Evolutionary conservation across 2,797 vertebrate genomes (phyloP).

Genomic region (Phalanger gymnotis): DNA sequence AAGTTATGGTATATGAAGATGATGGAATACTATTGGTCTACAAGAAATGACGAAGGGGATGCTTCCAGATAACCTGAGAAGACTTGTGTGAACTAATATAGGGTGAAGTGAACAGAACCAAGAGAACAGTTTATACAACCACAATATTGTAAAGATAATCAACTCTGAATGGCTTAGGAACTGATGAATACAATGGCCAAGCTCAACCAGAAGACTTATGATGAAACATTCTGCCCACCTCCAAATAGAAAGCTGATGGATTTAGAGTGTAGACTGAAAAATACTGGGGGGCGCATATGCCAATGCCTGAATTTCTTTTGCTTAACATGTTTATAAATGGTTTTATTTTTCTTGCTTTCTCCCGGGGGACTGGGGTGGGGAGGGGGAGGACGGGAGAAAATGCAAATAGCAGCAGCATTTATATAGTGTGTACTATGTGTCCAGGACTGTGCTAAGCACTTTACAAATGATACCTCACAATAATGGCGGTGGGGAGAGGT

Average conservation of each 20-base stretch:
- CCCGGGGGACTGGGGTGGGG: too few species aligned
- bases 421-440: neutral
- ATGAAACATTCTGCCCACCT: neutral
- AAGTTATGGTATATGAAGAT: neutral
- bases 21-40: neutral
- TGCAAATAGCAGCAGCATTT: neutral
- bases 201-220: neutral
- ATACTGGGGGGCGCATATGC: neutral
- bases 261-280: neutral
- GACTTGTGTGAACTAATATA: neutral
- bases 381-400: neutral
- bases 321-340: neutral
- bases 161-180: neutral
- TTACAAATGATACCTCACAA: neutral
- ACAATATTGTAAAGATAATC: neutral
- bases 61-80: neutral
- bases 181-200: neutral
- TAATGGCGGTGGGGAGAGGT: neutral
- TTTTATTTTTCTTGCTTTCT: neutral
- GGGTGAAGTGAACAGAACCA: neutral
- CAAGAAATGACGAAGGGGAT: neutral
- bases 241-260: neutral
- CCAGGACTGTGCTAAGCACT: neutral
- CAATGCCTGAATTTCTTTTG: neutral
- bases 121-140: neutral